Conservation (phyloP, 2,113 vertebrate species). For the Tragulus kanchil region DNA sequence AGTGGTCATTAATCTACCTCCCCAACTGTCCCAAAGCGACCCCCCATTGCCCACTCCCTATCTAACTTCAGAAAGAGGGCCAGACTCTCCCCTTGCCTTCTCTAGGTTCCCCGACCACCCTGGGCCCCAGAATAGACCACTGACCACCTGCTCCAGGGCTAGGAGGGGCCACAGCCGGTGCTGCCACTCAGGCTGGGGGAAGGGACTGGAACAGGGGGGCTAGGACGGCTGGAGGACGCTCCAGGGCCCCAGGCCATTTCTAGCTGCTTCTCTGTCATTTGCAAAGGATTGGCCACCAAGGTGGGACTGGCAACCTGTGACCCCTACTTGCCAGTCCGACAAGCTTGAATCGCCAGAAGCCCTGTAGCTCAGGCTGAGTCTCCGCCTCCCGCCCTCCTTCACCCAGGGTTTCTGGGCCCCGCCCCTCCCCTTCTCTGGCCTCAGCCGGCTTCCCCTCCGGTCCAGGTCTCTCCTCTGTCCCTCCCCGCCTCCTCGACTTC, state of each 20-base stretch:
- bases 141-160: neutral
- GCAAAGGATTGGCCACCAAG: neutral
- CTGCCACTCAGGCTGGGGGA: conserved; percentile 65
- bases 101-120: neutral
- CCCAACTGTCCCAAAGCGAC: neutral
- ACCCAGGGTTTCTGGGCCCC: too few relatives aligned
- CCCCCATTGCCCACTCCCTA: neutral
- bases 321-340: neutral
- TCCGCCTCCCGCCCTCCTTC: neutral
- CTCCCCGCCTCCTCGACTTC: neutral
- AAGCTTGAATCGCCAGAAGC: neutral
- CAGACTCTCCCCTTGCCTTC: neutral
- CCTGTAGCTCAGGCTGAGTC: neutral
- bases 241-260: neutral
- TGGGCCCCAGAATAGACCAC: conserved; percentile 67
- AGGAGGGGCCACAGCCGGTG: conserved; percentile 52
- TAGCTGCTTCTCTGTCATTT: neutral
- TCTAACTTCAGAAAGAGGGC: neutral
- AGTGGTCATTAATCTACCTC: neutral
- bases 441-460: neutral
- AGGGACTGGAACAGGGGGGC: neutral
- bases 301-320: too few relatives aligned
- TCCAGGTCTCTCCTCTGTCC: neutral
- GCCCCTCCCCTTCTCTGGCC: neutral
- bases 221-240: neutral